Evolutionary conservation across 2,113 vertebrate genomes (phyloP).

Genomic region (Ptilorrhoa leucosticta): DNA sequence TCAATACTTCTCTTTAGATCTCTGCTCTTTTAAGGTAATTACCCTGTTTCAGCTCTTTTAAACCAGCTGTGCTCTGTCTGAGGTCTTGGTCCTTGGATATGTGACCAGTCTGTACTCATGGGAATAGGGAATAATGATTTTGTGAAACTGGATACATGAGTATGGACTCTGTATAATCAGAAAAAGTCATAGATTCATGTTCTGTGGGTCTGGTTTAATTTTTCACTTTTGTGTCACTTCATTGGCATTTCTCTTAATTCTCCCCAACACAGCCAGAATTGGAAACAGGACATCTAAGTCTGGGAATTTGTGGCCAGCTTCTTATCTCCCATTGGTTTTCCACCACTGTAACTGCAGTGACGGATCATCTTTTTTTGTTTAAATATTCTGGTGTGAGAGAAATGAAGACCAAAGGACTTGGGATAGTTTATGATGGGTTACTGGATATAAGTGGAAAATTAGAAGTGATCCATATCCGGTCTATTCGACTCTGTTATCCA

Average conservation of each 20-base stretch:
- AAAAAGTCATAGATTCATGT: neutral
- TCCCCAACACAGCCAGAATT: constrained; percentile 10
- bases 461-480: constrained; percentile 17
- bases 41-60: neutral
- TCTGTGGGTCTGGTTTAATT: constrained; percentile 31
- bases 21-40: neutral
- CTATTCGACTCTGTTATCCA: neutral
- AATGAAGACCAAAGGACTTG: constrained; percentile 3
- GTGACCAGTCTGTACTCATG: neutral
- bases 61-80: neutral
- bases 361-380: constrained; percentile 44
- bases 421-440: constrained; percentile 39
- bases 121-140: neutral
- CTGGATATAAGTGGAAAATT: constrained; percentile 10
- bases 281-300: constrained; percentile 36
- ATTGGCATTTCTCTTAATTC: constrained; percentile 50
- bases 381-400: constrained; percentile 40
- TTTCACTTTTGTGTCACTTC: constrained; percentile 46
- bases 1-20: neutral
- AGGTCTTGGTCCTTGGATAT: neutral
- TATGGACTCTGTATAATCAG: neutral
- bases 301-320: constrained; percentile 27
- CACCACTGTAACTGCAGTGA: neutral
- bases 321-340: constrained; percentile 43
- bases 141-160: neutral